phyloP scores from a whole-genome alignment of 2,113 vertebrate species.

The Pelvicachromis taeniatus region DNA sequence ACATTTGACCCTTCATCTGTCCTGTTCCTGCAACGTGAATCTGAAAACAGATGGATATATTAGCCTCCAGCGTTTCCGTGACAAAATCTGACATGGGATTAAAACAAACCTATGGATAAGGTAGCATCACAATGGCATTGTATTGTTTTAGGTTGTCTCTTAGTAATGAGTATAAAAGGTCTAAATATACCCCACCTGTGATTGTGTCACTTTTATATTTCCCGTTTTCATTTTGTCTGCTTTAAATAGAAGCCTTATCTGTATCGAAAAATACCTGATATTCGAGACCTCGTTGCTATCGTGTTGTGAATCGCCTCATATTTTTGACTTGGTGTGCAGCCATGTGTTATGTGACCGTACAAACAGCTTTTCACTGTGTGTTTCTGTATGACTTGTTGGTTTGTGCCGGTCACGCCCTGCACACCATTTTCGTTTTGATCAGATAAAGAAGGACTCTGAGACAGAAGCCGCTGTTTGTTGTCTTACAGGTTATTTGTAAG shows the following conservation, averaged over 20 bases:
- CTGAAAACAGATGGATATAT: slow-evolving; percentile 39
- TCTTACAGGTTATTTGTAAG: slow-evolving; percentile 2
- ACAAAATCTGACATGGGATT: not conserved
- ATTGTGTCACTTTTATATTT: not conserved
- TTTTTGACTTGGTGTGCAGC: not conserved
- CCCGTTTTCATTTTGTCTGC: not conserved
- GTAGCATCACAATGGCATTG: not conserved
- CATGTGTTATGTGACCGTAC: not conserved
- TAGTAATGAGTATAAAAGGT: not conserved
- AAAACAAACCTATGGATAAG: not conserved
- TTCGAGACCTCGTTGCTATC: not conserved
- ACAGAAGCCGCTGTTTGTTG: not conserved
- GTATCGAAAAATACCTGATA: not conserved
- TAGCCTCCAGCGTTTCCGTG: not conserved
- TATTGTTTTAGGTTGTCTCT: not conserved
- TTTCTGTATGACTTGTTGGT: not conserved
- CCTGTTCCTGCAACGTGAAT: slow-evolving; percentile 66
- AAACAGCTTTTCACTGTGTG: not conserved
- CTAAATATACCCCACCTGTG: not conserved
- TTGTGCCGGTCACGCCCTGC: not conserved
- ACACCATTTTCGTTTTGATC: slow-evolving; percentile 16
- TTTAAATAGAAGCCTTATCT: not conserved
- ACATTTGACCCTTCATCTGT: slow-evolving; percentile 44
- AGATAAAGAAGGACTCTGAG: slow-evolving; percentile 12
- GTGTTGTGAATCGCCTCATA: not conserved